A percentile compares a stretch with the other conserved stretches of the same genome.
These are phyloP conservation scores for Cyclophora punctaria DNA, from an alignment of 2,888 invertebrate species.

Conservation along the genomic window DNA sequence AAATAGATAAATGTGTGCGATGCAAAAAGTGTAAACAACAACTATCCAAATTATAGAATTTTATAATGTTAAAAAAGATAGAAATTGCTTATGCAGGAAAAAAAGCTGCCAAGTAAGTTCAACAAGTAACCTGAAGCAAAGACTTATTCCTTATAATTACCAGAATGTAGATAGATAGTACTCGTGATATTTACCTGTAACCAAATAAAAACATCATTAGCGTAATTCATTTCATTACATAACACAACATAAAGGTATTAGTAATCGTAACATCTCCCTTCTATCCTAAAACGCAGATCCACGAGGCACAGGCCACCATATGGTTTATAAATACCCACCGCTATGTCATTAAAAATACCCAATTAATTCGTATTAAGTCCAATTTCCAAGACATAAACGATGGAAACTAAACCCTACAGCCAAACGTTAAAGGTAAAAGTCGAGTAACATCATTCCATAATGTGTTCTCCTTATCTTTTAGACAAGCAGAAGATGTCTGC, in stretches of 20 bases:
- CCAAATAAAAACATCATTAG: conserved; percentile 16
- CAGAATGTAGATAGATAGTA: too few relatives aligned
- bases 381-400: conserved; percentile 26
- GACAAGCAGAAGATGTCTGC: conserved; percentile 40
- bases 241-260: background rate
- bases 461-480: conserved; percentile 26
- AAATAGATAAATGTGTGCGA: too few relatives aligned
- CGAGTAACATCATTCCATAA: background rate
- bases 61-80: too few relatives aligned
- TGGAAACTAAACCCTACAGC: conserved; percentile 28
- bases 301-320: conserved; percentile 37
- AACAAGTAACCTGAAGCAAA: too few relatives aligned
- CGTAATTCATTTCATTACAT: background rate
- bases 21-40: too few relatives aligned
- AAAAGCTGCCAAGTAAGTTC: too few relatives aligned
- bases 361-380: conserved; percentile 43
- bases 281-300: conserved; percentile 23
- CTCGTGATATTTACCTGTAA: conserved; percentile 34
- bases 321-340: conserved; percentile 54
- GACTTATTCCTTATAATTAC: too few relatives aligned
- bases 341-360: conserved; percentile 53
- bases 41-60: too few relatives aligned
- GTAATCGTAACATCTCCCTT: conserved; percentile 5
- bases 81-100: too few relatives aligned
- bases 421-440: conserved; percentile 18